Percentiles rank a stretch among this genome's conserved stretches.
Evolutionary conservation across 2,113 vertebrate genomes (phyloP).

Genomic region (Motacilla alba): DNA sequence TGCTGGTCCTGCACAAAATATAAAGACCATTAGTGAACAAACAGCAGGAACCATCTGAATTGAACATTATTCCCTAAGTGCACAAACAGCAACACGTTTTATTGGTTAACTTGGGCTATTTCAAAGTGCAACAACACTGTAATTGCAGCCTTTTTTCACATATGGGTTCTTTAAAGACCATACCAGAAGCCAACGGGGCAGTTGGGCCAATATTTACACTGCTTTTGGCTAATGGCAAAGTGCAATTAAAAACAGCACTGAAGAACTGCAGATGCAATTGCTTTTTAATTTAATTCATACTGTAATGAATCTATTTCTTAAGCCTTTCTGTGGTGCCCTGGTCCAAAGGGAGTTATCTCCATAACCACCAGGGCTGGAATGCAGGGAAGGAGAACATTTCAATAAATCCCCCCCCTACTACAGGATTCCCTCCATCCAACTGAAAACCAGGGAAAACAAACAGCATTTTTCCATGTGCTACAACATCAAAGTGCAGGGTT

Average conservation of each 20-base stretch:
- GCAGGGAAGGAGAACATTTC: neutral
- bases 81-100: neutral
- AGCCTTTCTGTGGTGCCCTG: neutral
- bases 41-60: neutral
- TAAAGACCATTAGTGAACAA: slow-evolving; percentile 9
- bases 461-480: neutral
- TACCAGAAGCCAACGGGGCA: neutral
- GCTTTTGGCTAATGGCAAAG: neutral
- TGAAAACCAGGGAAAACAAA: neutral
- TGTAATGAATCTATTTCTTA: neutral
- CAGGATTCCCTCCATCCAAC: neutral
- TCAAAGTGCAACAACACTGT: neutral
- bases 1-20: slow-evolving; percentile 83
- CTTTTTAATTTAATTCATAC: neutral
- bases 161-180: neutral
- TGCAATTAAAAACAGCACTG: neutral
- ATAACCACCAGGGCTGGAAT: neutral
- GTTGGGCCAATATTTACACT: neutral
- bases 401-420: neutral
- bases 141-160: neutral
- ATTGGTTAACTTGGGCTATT: neutral
- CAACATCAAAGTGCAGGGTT: neutral
- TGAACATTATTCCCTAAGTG: neutral
- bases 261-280: neutral
- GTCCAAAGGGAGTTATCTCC: neutral